Conservation (phyloP, 2,888 invertebrate species). For the Drosophila cognata region DNA sequence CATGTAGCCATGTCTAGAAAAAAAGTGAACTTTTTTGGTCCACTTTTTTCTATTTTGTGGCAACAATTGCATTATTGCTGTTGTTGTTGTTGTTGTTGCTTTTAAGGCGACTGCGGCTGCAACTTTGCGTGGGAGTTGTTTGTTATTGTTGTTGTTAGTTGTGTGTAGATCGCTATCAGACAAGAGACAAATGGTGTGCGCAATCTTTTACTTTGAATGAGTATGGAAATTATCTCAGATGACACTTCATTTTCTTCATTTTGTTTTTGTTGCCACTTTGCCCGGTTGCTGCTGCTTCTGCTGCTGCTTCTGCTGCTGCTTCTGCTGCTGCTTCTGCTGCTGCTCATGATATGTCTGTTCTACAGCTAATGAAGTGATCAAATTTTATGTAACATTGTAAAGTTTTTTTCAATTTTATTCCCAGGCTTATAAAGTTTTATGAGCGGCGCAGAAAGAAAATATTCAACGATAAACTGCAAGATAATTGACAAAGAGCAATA, state of each 20-base stretch:
- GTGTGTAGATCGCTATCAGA: constrained; percentile 76
- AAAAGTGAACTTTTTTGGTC: constrained; percentile 36
- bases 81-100: constrained; percentile 45
- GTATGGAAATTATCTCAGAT: constrained; percentile 71
- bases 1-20: constrained; percentile 47
- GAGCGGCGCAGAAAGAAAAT: constrained; percentile 14
- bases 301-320: constrained; percentile 4
- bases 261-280: background rate
- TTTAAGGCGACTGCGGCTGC: constrained; percentile 56
- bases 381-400: constrained; percentile 20
- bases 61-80: constrained; percentile 68
- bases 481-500: constrained; percentile 57
- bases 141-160: constrained; percentile 38
- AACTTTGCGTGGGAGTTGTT: constrained; percentile 81
- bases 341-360: constrained; percentile 31
- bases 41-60: constrained; percentile 55
- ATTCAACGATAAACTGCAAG: constrained; percentile 47
- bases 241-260: constrained; percentile 63
- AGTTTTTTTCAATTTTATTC: constrained; percentile 33
- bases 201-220: constrained; percentile 79
- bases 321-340: constrained; percentile 7
- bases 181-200: constrained; percentile 83
- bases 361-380: constrained; percentile 67
- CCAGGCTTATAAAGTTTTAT: constrained; percentile 51
- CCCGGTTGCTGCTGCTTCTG: background rate